Evolutionary conservation across 2,113 vertebrate genomes (phyloP).

Genomic region (Chionomys nivalis): DNA sequence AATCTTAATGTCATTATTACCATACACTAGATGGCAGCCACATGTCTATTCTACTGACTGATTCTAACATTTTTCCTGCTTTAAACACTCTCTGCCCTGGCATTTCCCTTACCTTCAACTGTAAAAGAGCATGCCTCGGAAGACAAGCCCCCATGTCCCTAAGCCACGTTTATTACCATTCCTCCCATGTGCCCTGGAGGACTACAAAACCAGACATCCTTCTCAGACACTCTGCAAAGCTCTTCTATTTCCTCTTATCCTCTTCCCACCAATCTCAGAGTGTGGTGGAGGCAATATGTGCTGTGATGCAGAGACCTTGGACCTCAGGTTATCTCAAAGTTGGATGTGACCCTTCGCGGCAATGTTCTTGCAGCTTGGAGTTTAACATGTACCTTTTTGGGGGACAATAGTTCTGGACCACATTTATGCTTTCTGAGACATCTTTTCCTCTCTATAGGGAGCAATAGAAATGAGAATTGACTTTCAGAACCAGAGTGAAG

Average conservation of each 20-base stretch:
- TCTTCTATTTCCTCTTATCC: not conserved
- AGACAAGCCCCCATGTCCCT: not conserved
- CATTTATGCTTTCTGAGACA: not conserved
- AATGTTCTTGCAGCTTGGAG: not conserved
- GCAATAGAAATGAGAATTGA: not conserved
- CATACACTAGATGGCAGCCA: not conserved
- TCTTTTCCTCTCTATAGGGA: not conserved
- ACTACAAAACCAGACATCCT: constrained; percentile 37
- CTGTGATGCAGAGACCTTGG: not conserved
- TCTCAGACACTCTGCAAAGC: not conserved
- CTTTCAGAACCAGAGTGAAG: constrained; percentile 3
- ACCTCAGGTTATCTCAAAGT: not conserved
- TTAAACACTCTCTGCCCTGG: constrained; percentile 7
- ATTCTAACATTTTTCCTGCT: constrained; percentile 33
- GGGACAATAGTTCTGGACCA: not conserved
- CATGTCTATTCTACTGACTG: not conserved
- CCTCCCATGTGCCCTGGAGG: not conserved
- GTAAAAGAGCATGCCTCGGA: not conserved
- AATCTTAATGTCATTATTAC: not conserved
- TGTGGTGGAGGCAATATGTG: not conserved
- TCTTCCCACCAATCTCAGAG: not conserved
- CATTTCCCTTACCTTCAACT: constrained; percentile 38
- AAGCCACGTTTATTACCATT: not conserved
- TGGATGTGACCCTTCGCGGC: not conserved
- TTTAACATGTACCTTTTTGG: not conserved